Base-by-base conservation (phyloP, 92 coral and sea anemone species). In the Parazoanthus atlanticus region DNA sequence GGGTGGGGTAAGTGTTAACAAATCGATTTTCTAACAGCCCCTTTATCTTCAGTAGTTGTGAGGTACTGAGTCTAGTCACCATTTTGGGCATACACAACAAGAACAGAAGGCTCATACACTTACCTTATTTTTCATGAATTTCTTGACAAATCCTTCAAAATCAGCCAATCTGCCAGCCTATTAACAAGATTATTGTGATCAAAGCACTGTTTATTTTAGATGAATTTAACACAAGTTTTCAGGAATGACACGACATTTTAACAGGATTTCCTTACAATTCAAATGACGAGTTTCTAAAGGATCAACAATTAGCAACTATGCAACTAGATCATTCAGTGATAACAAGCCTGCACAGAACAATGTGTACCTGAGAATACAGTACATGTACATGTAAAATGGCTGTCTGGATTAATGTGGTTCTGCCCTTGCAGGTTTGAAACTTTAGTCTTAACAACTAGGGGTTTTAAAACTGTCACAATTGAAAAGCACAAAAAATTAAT, bases 161-260 rank as follows among this genome's bases (percentile, higher is more conserved):
- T 73, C 89, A 0, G 91, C 94, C 81, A 96, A 90, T 76, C 97
- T 94, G 38, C 98, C 98, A 90, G 98, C 98, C 98, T 96, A 49
- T 58, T 40, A 81, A 65, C 17, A 86, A 8, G 30, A 74, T 12
- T 25, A 80, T 19, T 0, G 15, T 52, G n/a, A 54, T 25, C 36
- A 56, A 0, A 31, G 77, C 36, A 5, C 31, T 32, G 43, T 5
- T 6, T 30, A 13, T 11, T 11, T 72, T 16, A 12, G 34, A 30
- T 30, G 76, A 73, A 38, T 15, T 46, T 46, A 46, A 16, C 43
- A 29, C 0, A 6, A 38, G 1, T 19, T 29, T 8, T 43, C 19
- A 30, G 8, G 25, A 19, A 31, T 16, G 34, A 28, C 34, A 71
- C 16, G 3, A 8, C 25, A 67, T 30, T 71, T 15, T 31, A 11